Evolutionary conservation across 2,113 vertebrate genomes (phyloP).

Genomic region (Hirundichthys speculiger): DNA sequence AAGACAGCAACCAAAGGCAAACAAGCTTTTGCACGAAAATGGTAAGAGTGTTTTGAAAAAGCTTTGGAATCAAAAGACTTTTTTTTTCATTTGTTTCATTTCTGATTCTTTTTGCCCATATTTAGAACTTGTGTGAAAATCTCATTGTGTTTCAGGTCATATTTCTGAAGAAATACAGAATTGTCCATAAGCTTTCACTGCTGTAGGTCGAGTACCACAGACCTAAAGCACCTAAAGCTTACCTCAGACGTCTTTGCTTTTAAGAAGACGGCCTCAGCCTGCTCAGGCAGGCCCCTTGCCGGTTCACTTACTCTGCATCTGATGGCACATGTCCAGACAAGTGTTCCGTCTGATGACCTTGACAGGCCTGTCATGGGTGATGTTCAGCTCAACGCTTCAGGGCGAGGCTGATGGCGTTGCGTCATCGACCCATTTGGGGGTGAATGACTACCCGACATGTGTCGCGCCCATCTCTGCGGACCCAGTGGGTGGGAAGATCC

Average conservation of each 20-base stretch:
- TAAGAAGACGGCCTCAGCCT: slow-evolving; percentile 19
- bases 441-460: slow-evolving; percentile 44
- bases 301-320: slow-evolving; percentile 33
- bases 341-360: slow-evolving; percentile 67
- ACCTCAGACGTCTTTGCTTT: no score
- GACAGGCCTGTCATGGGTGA: slow-evolving; percentile 48
- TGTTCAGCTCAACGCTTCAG: slow-evolving; percentile 56
- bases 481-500: slow-evolving; percentile 57
- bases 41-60: no score
- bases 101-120: no score
- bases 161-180: slow-evolving; percentile 2
- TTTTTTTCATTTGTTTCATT: no score
- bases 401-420: slow-evolving; percentile 50
- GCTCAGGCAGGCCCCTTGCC: slow-evolving; percentile 16
- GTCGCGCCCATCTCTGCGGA: slow-evolving; percentile 55
- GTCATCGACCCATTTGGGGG: slow-evolving; percentile 66
- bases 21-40: no score
- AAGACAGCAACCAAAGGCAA: no score
- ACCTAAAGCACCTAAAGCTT: no score
- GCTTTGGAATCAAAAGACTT: no score
- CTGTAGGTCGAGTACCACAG: no score
- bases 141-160: no score
- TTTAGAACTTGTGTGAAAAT: no score
- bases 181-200: no score
- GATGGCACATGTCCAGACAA: slow-evolving; percentile 49